Conservation (phyloP, 1,140 invertebrate species). For the Bombus terrestris region DNA sequence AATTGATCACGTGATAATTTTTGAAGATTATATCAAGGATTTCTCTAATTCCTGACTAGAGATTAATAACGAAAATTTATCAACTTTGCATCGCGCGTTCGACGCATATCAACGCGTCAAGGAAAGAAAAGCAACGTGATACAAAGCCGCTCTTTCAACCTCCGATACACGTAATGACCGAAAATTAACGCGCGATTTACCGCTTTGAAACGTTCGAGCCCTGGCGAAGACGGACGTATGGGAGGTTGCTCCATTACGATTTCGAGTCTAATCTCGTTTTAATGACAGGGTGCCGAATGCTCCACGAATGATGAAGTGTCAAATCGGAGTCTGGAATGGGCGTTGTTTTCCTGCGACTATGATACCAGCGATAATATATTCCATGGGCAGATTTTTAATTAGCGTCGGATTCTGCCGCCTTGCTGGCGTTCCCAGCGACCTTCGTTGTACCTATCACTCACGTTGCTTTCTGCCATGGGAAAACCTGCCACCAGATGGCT, state of each 20-base stretch:
- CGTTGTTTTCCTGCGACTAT: constrained; percentile 69
- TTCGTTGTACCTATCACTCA: constrained; percentile 39
- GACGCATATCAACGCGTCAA: neutral
- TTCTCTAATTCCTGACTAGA: neutral
- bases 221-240: neutral
- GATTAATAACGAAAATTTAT: no score
- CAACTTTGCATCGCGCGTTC: no score
- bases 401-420: constrained; percentile 68
- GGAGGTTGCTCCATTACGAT: constrained; percentile 65
- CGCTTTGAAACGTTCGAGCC: neutral
- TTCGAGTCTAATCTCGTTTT: constrained; percentile 81
- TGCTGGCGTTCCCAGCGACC: constrained; percentile 49
- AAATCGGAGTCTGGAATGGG: constrained; percentile 78
- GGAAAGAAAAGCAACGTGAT: neutral
- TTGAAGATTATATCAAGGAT: neutral
- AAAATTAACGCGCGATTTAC: neutral
- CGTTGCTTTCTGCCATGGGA: constrained; percentile 37
- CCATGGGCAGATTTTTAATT: constrained; percentile 77
- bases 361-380: constrained; percentile 59
- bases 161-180: neutral
- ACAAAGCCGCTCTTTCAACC: no score
- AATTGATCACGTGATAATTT: neutral
- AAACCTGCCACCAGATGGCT: constrained; percentile 50
- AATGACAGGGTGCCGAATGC: constrained; percentile 79
- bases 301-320: constrained; percentile 82